phyloP scores from a whole-genome alignment of 2,888 invertebrate genomes.

The Amaurobius ferox region DNA sequence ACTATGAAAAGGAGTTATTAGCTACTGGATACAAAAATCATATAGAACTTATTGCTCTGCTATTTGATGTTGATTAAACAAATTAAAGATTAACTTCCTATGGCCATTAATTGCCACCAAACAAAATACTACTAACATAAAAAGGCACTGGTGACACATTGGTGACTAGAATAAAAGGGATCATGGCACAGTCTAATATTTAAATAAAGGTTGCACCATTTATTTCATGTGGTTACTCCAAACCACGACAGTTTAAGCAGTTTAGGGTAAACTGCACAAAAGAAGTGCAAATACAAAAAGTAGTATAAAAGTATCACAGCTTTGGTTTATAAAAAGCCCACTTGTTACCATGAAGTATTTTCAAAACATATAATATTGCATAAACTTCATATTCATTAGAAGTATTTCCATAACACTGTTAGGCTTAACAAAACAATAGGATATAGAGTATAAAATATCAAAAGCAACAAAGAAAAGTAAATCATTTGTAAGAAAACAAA shows the following conservation, averaged over 20 bases:
- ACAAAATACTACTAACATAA: slow-evolving; percentile 10
- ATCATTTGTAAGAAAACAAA: too few species aligned
- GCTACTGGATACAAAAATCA: too few species aligned
- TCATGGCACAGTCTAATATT: slow-evolving; percentile 16
- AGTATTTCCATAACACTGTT: background rate
- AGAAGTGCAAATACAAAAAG: slow-evolving; percentile 4
- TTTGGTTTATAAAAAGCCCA: slow-evolving; percentile 7
- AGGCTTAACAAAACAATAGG: background rate
- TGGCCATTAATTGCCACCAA: slow-evolving; percentile 7
- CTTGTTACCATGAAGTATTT: background rate
- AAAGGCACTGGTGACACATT: slow-evolving; percentile 27
- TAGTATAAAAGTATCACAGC: slow-evolving; percentile 7
- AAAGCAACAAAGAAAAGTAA: too few species aligned
- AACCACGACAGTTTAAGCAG: background rate
- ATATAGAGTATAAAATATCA: too few species aligned
- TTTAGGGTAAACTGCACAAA: background rate
- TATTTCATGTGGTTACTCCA: background rate
- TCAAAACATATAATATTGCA: background rate
- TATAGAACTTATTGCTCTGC: too few species aligned
- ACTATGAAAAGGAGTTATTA: too few species aligned
- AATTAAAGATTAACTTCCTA: too few species aligned
- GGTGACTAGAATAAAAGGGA: slow-evolving; percentile 22
- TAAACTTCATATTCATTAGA: background rate
- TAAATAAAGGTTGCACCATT: slow-evolving; percentile 4
- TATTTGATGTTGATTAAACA: too few species aligned